These are phyloP conservation scores for Gasteruption jaculator DNA, from an alignment of 2,888 invertebrate species.

Conservation along the genomic window DNA sequence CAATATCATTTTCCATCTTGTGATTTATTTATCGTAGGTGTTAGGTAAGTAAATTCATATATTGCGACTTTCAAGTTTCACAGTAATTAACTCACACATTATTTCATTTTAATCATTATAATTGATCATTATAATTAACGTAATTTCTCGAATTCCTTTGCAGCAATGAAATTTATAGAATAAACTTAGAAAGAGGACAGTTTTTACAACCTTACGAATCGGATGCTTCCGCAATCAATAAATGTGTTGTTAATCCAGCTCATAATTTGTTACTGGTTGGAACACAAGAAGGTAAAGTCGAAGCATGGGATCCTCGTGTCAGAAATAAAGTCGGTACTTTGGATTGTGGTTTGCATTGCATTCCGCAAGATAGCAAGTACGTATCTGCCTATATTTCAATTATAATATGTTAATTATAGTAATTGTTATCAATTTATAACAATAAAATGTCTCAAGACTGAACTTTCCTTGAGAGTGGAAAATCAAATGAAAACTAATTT, in stretches of 20 bases:
- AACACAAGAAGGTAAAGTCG: slow-evolving; percentile 85
- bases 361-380: slow-evolving; percentile 58
- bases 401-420: not conserved
- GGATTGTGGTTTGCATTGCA: slow-evolving; percentile 73
- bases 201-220: slow-evolving; percentile 83
- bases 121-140: not conserved
- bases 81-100: not conserved
- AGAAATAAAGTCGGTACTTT: slow-evolving; percentile 73
- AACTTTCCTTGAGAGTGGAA: too few species aligned
- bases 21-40: slow-evolving; percentile 90
- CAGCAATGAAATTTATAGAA: slow-evolving; percentile 83
- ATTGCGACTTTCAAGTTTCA: too few species aligned
- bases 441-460: too few species aligned
- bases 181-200: slow-evolving; percentile 93
- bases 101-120: slow-evolving; percentile 9
- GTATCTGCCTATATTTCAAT: too few species aligned
- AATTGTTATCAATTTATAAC: too few species aligned
- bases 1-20: slow-evolving; percentile 84
- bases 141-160: slow-evolving; percentile 22
- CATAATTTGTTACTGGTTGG: slow-evolving; percentile 86
- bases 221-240: slow-evolving; percentile 72
- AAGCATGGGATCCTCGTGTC: slow-evolving; percentile 94
- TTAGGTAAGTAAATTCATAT: slow-evolving; percentile 59
- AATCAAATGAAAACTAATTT: too few species aligned
- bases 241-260: slow-evolving; percentile 79